Evolutionary conservation across 1,140 invertebrate species (phyloP).

Genomic region (Sipha flava): DNA sequence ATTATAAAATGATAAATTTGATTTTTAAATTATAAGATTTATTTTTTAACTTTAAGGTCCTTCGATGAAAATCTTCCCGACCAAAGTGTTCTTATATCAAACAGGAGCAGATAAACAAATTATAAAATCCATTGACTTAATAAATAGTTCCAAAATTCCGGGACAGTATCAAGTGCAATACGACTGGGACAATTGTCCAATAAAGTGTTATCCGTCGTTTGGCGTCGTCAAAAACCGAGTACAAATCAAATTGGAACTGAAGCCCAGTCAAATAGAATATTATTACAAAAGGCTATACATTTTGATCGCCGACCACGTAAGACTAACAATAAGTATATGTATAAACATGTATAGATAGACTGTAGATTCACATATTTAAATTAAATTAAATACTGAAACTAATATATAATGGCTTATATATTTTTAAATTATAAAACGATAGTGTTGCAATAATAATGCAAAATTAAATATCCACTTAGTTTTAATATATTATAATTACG

Average conservation of each 20-base stretch:
- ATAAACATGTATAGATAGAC: too few relatives aligned
- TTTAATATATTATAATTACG: not conserved
- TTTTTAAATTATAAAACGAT: too few relatives aligned
- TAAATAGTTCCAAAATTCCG: not conserved
- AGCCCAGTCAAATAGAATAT: not conserved
- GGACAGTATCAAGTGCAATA: not conserved
- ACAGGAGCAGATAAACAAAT: not conserved
- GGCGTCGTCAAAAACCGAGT: not conserved
- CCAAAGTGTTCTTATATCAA: not conserved
- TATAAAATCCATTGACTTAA: not conserved
- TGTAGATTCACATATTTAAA: too few relatives aligned
- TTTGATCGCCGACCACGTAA: not conserved
- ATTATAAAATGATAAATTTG: too few relatives aligned
- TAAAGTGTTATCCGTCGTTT: not conserved
- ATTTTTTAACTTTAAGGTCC: not conserved
- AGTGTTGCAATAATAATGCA: too few relatives aligned
- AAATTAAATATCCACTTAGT: too few relatives aligned
- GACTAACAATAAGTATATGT: too few relatives aligned
- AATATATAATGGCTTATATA: too few relatives aligned
- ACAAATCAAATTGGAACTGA: not conserved
- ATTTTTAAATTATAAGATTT: too few relatives aligned
- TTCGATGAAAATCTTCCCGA: not conserved
- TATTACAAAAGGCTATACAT: constrained; percentile 12
- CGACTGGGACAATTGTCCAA: not conserved
- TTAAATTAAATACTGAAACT: too few relatives aligned